phyloP scores from a whole-genome alignment of 2,888 invertebrate genomes.

The Apamea crenata region DNA sequence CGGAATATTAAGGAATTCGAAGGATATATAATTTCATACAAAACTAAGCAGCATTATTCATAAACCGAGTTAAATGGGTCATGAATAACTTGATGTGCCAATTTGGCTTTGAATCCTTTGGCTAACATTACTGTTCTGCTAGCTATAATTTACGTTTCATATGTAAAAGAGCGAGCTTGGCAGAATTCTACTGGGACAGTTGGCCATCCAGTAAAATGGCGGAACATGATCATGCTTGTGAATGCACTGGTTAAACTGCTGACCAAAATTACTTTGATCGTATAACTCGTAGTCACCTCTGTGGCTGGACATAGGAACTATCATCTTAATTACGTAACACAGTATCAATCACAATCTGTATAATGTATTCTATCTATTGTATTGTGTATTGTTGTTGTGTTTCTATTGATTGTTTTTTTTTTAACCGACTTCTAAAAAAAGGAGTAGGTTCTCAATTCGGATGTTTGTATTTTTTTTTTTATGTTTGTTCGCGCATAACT shows the following conservation, averaged over 20 bases:
- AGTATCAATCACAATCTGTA: background rate
- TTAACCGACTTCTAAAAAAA: too few species aligned
- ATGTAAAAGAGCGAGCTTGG: conserved; percentile 43
- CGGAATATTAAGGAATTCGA: background rate
- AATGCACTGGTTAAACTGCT: background rate
- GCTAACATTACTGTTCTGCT: conserved; percentile 32
- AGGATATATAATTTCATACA: background rate
- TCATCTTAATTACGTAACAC: background rate
- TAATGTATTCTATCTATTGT: background rate
- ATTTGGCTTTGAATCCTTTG: conserved; percentile 63
- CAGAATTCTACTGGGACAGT: conserved; percentile 26
- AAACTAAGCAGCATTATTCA: conserved; percentile 13
- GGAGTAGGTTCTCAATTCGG: too few species aligned
- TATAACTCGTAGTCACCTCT: background rate
- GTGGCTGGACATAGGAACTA: background rate
- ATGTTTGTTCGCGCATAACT: too few species aligned
- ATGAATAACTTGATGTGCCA: conserved; percentile 49
- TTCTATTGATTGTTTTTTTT: background rate
- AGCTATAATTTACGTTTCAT: conserved; percentile 35
- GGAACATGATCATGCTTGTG: background rate
- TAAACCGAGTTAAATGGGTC: conserved; percentile 32
- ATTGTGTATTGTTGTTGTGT: background rate
- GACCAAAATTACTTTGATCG: background rate
- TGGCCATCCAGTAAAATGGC: conserved; percentile 25
- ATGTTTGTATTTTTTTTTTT: too few species aligned